Evolutionary conservation across 1,140 invertebrate species (phyloP), one percentile per base, ranked within the genome.

Genomic region (Chironomus striatipennis): DNA sequence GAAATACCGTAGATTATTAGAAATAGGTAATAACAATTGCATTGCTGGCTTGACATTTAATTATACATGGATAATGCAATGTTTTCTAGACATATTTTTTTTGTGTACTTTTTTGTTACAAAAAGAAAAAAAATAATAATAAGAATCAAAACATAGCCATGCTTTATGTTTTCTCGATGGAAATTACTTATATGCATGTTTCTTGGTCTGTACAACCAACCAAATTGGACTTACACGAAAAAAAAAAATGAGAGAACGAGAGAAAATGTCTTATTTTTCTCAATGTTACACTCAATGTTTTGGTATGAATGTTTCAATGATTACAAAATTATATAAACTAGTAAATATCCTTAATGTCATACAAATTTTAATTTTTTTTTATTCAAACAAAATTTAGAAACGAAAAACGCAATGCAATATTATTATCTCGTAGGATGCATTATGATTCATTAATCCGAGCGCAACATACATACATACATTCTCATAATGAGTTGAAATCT

Each of bases 1-100:
- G 78, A 82, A 82, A 81, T 82, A 82, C 81, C 81, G 80, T 82
- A 82, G 81, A 82, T 82, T 34, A 34, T 34, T 82, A 82, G 81
- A 82, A 76, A 79, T 82, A 82, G 81, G 81, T 82, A 82, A 82
- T 80, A 81, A 80, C 77, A 76, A 77, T 70, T 70, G 65, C 65
- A 70, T 70, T 70, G 65, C 65, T 70, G 47, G 47, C 47, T 57
- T 57, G 47, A 12, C 4, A 34, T 34, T 34, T 34, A 34, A 57
- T n/a, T 57, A 15, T 57, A n/a, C 47, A 57, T 57, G 47, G 47
- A 57, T 57, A 57, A 57, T 15, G 47, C 47, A 57, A 57, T 57
- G 47, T 57, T n/a, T 57, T 57, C 73, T 73, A 67, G 74, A 75
- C 24, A 12, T 15, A 57, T n/a, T 12, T 57, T 47, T 57, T 57